Evolutionary conservation across 2,113 vertebrate species (phyloP), one percentile per base, ranked within the genome.

Genomic region (Ceuthmochares aereus): DNA sequence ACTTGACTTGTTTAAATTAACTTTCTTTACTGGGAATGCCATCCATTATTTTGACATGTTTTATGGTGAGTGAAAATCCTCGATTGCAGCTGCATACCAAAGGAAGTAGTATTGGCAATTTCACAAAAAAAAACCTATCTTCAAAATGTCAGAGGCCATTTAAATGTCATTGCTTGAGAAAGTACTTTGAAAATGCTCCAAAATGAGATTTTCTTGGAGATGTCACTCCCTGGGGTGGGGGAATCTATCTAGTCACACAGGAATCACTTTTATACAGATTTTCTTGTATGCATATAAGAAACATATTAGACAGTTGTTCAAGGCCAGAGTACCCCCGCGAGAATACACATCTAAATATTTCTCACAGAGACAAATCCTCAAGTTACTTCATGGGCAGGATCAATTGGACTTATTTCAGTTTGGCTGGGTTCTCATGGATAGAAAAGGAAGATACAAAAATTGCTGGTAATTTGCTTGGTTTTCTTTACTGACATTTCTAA

Each of bases 1-100:
- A 96, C 84, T 36, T 87, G 93, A 94, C 32, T 92, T 93, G 63
- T 87, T 97, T 85, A 97, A 95, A 95, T 93, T 95, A 83, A 89
- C 94, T 97, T 98, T 93, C 84, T 92, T 96, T 95, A 79, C 45
- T 60, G 40, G 49, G 59, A 56, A 45, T 87, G 36, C 52, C 54
- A 93, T 96, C 64, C 62, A 58, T 97, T 96, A 96, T 87, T 94
- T 92, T 95, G 81, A 93, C 92, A 43, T 62, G 18, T 67, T 95
- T 79, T 96, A 69, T 80, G 52, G 63, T 59, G 47, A 96, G 58
- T 87, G 74, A 88, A 84, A 81, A 55, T 90, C 68, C 60, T 92
- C 79, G 54, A 94, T 87, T 82, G 55, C 22, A 55, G 15, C 55
- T 74, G 42, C 55, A 74, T 70, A 56, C 55, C 14, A 52, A 82